Base-by-base conservation (phyloP, 2,888 invertebrate species). In the Chrysina gloriosa region DNA sequence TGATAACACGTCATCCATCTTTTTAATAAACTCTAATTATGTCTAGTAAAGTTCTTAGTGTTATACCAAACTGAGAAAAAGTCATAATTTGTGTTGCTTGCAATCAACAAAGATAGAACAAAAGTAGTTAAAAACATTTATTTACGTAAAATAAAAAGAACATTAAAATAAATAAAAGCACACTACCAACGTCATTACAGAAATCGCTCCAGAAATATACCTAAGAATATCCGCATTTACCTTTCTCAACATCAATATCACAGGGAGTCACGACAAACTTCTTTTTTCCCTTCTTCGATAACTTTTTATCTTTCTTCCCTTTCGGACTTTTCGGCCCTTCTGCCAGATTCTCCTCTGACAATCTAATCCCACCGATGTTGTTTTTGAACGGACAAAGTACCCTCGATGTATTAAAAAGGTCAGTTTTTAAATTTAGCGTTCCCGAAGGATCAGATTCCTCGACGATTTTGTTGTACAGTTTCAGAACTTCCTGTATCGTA, bases 201-300 rank as follows among this genome's bases (percentile, higher is more conserved):
- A 39, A 7, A 39, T 39, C n/a, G 11, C 16, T 42, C n/a, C 3
- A 45, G 9, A 21, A 45, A 21, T 25, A 58, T 19, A 16, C n/a
- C 42, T 19, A 61, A 3, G 42, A 21, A 42, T 4, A 42, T 14
- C 4, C 42, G n/a, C 39, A 27, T 16, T 42, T 36, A 9, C 48
- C 21, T 36, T 52, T 25, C n/a, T 14, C 27, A 9, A 29, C 3
- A 39, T 65, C 65, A 7, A 25, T n/a, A n/a, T n/a, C 21, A 70
- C 77, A 77, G 14, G 77, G 76, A 3, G 76, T 77, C 5, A 78
- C 77, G 5, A 73, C 71, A 66, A 78, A 77, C 67, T 73, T 77
- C 61, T 58, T n/a, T n/a, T n/a, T 67, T 7, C 63, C 54, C 11
- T 68, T 69, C 23, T 29, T 61, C 36, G 25, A 7, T 23, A 66